These are phyloP conservation scores for Illadopsis cleaveri DNA, from an alignment of 2,113 vertebrate species.

Conservation along the genomic window DNA sequence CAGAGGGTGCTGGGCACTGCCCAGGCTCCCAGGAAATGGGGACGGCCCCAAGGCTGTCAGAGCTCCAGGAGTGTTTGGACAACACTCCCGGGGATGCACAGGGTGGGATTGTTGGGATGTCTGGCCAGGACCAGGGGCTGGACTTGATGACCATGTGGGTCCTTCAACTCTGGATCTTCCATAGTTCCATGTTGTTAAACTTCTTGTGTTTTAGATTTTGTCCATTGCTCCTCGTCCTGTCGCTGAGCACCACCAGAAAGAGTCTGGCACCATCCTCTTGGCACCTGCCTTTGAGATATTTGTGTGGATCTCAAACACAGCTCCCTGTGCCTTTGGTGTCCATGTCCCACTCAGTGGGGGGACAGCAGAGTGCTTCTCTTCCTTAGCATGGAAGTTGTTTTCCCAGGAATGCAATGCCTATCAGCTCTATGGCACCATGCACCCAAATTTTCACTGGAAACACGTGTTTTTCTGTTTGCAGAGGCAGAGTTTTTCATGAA, in stretches of 20 bases:
- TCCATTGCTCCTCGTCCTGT: neutral
- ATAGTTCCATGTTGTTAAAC: neutral
- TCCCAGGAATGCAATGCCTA: fast-evolving
- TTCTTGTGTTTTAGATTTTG: neutral
- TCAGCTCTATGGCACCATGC: neutral
- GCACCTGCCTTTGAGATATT: neutral
- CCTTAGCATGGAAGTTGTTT: neutral
- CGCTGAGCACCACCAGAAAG: fast-evolving
- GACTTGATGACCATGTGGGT: neutral
- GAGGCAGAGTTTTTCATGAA: neutral
- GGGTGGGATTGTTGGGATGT: neutral
- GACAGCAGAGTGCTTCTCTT: neutral
- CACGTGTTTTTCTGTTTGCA: neutral
- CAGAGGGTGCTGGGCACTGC: neutral
- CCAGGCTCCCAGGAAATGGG: neutral
- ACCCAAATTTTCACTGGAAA: neutral
- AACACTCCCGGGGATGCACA: fast-evolving
- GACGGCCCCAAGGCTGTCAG: neutral
- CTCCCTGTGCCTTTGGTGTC: neutral
- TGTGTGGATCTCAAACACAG: neutral
- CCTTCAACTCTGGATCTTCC: neutral
- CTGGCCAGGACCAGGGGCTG: fast-evolving
- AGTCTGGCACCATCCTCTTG: neutral
- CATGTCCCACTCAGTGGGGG: neutral
- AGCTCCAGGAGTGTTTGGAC: neutral